Evolutionary conservation across 2,888 invertebrate genomes (phyloP), one percentile per base, ranked within the genome.

Genomic region (Chydorus sphaericus): DNA sequence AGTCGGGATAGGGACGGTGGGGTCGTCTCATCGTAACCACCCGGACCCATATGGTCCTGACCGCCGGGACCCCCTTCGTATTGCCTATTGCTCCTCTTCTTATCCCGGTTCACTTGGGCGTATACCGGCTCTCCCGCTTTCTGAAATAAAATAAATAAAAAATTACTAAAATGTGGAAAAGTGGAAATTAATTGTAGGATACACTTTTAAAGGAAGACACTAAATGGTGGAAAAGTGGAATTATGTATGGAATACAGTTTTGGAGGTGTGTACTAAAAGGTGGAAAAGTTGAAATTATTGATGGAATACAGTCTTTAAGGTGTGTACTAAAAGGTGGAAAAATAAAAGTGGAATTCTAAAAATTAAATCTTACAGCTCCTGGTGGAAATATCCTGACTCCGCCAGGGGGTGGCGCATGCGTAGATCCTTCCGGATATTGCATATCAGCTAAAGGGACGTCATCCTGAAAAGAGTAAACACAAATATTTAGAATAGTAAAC

Each of bases 371-470:
- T 67, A 69, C 69, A 62, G 66, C 66, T 56, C 71, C 70, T 54
- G 70, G 67, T 60, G 75, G 73, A 64, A 71, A 75, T 62, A 73
- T 72, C 63, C 73, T 68, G 61, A 73, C 72, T 61, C 73, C 73
- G 60, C 72, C 73, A 50, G 66, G 64, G 59, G 71, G 69, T 61
- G 71, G 70, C 57, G 70, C 70, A 63, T 71, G 72, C 56, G 67
- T 67, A 61, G 70, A 70, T 62, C 70, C 70, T 62, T 82, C 82
- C 61, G 81, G 81, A 69, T 80, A 82, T 67, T 80, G 81, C 75
- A 78, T 79, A 68, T 83, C 83, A 68, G 82, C 78, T 71, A 82
- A 75, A 58, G 82, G 80, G 66, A 82, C 79, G 68, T 83, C 83
- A 73, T 84, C 83, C 70, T 57, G 73, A 73, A 61, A 61, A 65